Evolutionary conservation across 1,140 invertebrate species (phyloP), one percentile per base, ranked within the genome.

Genomic region (Drusus annulatus): DNA sequence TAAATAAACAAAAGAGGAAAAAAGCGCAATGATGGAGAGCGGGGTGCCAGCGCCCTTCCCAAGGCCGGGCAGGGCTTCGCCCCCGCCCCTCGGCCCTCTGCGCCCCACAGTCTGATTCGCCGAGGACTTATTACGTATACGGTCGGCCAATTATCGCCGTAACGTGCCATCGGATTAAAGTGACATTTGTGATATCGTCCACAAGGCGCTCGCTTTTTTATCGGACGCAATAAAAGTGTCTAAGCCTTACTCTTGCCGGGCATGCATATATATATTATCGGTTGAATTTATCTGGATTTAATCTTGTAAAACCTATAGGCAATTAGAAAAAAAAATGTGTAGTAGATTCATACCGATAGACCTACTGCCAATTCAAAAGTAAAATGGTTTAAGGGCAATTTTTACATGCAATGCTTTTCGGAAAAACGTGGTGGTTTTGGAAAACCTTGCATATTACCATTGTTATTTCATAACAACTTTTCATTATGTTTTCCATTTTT

Each of bases 1-100:
- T 78, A 63, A 65, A 78, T 78, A 78, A 78, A 65, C 8, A 25
- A 65, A 28, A 65, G 5, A n/a, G 65, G 21, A 78, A 76, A 76
- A 56, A 76, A 75, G 21, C 6, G 71, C 52, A 31, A 13, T 75
- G 71, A 75, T 75, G 71, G 3, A 54, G 60, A 36, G 62, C 76
- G 62, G 76, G 76, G 60, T 78, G 76, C 75, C 17, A 76, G 45
- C 76, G 58, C 45, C 76, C 76, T 63, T 54, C 50, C 45, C 76
- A 78, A 78, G 76, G 76, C 15, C 76, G 76, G 21, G 25, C 17
- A 36, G 74, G 52, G 25, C 17, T 3, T 16, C 17, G 23, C 36
- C 45, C 76, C 50, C 50, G 36, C 76, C 25, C 23, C n/a, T n/a
- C n/a, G n/a, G 58, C 16, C 19, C 23, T n/a, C 19, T 7, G 25